Percentiles rank a stretch among this genome's conserved stretches.
phyloP scores from a whole-genome alignment of 2,113 vertebrate genomes.

The Platichthys stellatus region DNA sequence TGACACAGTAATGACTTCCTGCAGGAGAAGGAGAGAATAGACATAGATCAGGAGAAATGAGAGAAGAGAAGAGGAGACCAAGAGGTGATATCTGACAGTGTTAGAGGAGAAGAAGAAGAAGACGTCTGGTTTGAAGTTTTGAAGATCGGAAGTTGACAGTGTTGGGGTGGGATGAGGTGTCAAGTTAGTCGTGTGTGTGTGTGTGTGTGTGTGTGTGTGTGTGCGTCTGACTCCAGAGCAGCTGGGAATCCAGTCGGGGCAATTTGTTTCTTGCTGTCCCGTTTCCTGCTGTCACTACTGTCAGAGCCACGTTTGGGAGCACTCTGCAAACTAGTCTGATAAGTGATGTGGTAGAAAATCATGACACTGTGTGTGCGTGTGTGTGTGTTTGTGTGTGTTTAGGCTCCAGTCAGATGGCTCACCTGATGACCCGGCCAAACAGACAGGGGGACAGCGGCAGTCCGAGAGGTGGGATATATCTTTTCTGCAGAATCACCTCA shows the following conservation, averaged over 20 bases:
- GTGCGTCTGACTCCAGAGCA: slow-evolving; percentile 78
- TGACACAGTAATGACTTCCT: slow-evolving; percentile 1
- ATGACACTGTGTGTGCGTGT: slow-evolving; percentile 17
- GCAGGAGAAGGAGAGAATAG: not conserved
- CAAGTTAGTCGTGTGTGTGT: not conserved
- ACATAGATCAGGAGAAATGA: not conserved
- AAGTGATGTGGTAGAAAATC: not conserved
- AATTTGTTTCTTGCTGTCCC: slow-evolving; percentile 72
- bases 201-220: slow-evolving; percentile 54
- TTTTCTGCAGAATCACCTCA: not conserved
- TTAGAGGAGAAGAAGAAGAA: not conserved
- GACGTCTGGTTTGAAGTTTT: slow-evolving; percentile 8
- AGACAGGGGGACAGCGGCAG: slow-evolving; percentile 76
- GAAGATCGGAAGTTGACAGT: slow-evolving; percentile 13
- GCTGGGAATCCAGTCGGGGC: slow-evolving; percentile 78
- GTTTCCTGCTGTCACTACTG: slow-evolving; percentile 71
- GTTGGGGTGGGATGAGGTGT: slow-evolving; percentile 11
- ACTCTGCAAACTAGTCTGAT: not conserved
- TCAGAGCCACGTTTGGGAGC: slow-evolving; percentile 28
- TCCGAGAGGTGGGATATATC: slow-evolving; percentile 65
- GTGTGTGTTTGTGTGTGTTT: slow-evolving; percentile 20
- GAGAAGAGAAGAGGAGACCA: not conserved
- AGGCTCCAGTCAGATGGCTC: slow-evolving; percentile 70
- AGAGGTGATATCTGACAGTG: slow-evolving; percentile 7
- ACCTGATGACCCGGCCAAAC: slow-evolving; percentile 69